These are phyloP conservation scores for Drosophila mimica DNA, from an alignment of 2,888 invertebrate species.

Conservation along the genomic window DNA sequence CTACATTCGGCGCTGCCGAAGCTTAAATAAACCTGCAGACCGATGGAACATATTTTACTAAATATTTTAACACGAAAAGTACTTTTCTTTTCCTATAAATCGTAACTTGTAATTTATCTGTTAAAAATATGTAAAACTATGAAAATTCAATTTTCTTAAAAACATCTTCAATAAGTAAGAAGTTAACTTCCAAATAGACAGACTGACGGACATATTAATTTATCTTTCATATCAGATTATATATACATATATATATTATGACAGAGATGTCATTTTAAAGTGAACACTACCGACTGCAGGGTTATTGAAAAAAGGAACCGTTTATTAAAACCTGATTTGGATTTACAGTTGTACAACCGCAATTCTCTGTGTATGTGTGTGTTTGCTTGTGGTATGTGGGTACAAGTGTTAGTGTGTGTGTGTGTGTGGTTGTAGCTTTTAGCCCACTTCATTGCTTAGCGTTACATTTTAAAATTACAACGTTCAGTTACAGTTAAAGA, in stretches of 20 bases:
- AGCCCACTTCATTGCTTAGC: slow-evolving; percentile 66
- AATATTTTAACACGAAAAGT: not conserved
- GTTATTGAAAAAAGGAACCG: slow-evolving; percentile 61
- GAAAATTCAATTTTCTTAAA: not conserved
- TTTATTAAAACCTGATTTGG: slow-evolving; percentile 58
- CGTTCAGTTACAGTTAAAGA: slow-evolving; percentile 67
- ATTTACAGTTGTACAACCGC: slow-evolving; percentile 65
- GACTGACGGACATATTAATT: not conserved
- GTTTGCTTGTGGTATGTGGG: slow-evolving; percentile 20
- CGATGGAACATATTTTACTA: not conserved
- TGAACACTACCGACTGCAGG: not conserved
- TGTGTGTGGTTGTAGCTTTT: slow-evolving; percentile 22
- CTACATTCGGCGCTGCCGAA: not conserved
- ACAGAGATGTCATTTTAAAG: not conserved
- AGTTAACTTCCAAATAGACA: not conserved
- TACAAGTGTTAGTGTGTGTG: slow-evolving; percentile 5
- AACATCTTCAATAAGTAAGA: not conserved
- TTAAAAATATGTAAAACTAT: not conserved
- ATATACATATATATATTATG: not conserved
- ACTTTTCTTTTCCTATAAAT: not conserved
- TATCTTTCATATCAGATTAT: not conserved
- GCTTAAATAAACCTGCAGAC: not conserved
- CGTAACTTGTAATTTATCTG: not conserved
- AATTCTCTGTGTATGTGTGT: slow-evolving; percentile 38
- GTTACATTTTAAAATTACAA: slow-evolving; percentile 75